Base-by-base conservation (phyloP, 2,797 vertebrate genomes). In the Pelodytes ibericus region DNA sequence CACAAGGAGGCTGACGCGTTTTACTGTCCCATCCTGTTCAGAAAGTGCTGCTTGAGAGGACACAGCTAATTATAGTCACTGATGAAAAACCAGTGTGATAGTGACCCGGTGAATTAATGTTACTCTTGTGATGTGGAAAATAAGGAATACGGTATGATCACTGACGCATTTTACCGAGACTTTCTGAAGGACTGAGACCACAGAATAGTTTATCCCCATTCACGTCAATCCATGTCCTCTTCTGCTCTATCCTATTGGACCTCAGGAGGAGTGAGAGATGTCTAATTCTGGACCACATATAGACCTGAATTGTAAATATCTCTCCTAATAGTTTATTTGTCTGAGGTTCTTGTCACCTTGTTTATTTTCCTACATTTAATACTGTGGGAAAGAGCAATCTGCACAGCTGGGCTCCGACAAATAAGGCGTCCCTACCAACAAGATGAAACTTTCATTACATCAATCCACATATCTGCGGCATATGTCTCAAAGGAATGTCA, bases 51-150 rank as follows among this genome's bases (percentile, higher is more conserved):
- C n/a, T n/a, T n/a, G n/a, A n/a, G n/a, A n/a, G n/a, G n/a, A n/a
- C n/a, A n/a, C n/a, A n/a, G n/a, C n/a, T n/a, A n/a, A n/a, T n/a
- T n/a, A n/a, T n/a, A n/a, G n/a, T n/a, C n/a, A n/a, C n/a, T n/a
- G n/a, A n/a, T n/a, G n/a, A n/a, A n/a, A n/a, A n/a, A n/a, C n/a
- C n/a, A n/a, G n/a, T n/a, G n/a, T n/a, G n/a, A n/a, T n/a, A n/a
- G n/a, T n/a, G n/a, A n/a, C n/a, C n/a, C n/a, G 15, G 3, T 56
- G 31, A 36, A 30, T 26, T 44, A 25, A 51, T 65, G n/a, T 47
- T 44, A n/a, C 53, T 44, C 2, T n/a, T 30, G 56, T 74, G 51
- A 67, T 26, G 58, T 18, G 36, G 20, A 18, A 66, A 47, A 29
- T 57, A 20, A 29, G 36, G 47, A 25, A 7, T 24, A 7, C 1